These are phyloP conservation scores for rabbit (Oryctolagus cuniculus) DNA, from an alignment of 2,113 vertebrate genomes.

Conservation along the genomic window mOryCun1.1 NC_091439.1:56220001-56220500, in stretches of 20 bases:
- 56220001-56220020: conserved; percentile 89
- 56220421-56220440: conserved; percentile 57
- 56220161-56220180: background rate
- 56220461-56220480: conserved; percentile 51
- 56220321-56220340: background rate
- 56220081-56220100: background rate
- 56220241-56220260: background rate
- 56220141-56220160: background rate
- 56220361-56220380: background rate
- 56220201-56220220: background rate
- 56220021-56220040: conserved; percentile 95
- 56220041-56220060: conserved; percentile 93
- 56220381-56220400: background rate
- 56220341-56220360: background rate
- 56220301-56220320: background rate
- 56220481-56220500: conserved; percentile 56
- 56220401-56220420: conserved; percentile 1
- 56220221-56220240: conserved; percentile 30
- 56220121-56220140: too few relatives aligned
- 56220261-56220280: background rate
- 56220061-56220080: background rate
- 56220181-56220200: background rate
- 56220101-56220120: background rate
- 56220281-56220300: background rate
- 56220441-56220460: conserved; percentile 8